phyloP scores from a whole-genome alignment of 1,140 invertebrate genomes.

The Hetaerina americana region DNA sequence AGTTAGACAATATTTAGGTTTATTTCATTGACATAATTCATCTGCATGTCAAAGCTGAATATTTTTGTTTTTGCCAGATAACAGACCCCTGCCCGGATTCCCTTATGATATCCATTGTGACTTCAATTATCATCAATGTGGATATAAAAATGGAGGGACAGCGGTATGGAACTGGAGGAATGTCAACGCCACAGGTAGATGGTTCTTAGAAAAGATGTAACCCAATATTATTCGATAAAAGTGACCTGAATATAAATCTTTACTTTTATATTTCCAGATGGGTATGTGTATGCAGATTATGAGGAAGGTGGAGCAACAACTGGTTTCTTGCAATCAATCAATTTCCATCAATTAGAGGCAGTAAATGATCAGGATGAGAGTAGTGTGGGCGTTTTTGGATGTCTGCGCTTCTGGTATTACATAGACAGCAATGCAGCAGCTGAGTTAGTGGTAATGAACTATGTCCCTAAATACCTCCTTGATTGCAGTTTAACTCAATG shows the following conservation, averaged over 20 bases:
- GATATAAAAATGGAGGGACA: slow-evolving; percentile 20
- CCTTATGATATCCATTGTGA: slow-evolving; percentile 19
- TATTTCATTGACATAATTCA: too few species aligned
- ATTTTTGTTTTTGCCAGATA: too few species aligned
- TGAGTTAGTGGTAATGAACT: slow-evolving; percentile 10
- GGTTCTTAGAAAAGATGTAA: neutral
- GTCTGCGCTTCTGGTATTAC: slow-evolving; percentile 19
- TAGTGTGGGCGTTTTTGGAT: slow-evolving; percentile 13
- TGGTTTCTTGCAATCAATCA: slow-evolving; percentile 18
- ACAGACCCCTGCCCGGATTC: slow-evolving; percentile 17
- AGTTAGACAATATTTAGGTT: too few species aligned
- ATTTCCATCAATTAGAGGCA: slow-evolving; percentile 15
- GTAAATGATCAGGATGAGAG: slow-evolving; percentile 3
- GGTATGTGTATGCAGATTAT: slow-evolving; percentile 17
- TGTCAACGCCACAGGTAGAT: slow-evolving; percentile 15
- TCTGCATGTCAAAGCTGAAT: too few species aligned
- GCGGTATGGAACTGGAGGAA: slow-evolving; percentile 21
- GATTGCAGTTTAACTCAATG: too few species aligned
- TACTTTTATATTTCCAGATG: slow-evolving; percentile 18
- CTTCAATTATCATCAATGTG: slow-evolving; percentile 20
- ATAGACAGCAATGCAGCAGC: slow-evolving; percentile 14
- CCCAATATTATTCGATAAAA: slow-evolving; percentile 3
- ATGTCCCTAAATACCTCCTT: too few species aligned
- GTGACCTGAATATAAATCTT: too few species aligned
- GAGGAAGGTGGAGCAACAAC: slow-evolving; percentile 14